A percentile compares a stretch with the other conserved stretches of the same genome.
Conservation (phyloP, 2,113 vertebrate genomes). For the Cyanoramphus novaezelandiae region DNA sequence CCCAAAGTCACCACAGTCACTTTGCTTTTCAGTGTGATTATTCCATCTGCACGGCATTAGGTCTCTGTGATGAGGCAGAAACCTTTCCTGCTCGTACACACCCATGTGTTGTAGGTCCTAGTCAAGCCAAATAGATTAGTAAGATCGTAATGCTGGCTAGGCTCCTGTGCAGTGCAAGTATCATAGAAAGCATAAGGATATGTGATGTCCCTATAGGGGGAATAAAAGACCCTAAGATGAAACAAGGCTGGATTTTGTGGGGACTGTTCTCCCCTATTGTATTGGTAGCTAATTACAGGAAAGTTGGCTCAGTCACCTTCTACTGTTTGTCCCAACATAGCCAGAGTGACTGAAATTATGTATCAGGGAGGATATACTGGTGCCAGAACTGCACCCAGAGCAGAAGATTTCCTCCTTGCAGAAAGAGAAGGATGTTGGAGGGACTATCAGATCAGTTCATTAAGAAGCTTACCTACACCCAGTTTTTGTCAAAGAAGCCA, state of each 20-base stretch:
- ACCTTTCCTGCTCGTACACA: neutral
- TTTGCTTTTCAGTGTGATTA: neutral
- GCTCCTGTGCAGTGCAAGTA: neutral
- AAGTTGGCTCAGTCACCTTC: neutral
- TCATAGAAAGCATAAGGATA: neutral
- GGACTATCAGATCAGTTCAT: neutral
- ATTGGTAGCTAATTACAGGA: rapidly evolving
- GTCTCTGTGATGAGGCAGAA: neutral
- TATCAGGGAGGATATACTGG: neutral
- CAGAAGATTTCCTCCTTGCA: neutral
- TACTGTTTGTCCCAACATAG: neutral
- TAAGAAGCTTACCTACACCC: neutral
- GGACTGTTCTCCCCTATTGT: neutral
- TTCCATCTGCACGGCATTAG: rapidly evolving
- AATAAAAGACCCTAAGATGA: neutral
- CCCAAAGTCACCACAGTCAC: neutral
- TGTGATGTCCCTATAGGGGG: neutral
- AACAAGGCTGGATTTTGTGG: neutral
- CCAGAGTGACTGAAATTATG: neutral
- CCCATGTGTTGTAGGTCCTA: rapidly evolving
- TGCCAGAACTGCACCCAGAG: neutral
- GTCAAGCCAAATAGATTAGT: neutral
- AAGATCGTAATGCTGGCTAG: neutral
- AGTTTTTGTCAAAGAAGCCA: neutral
- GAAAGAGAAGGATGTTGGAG: neutral